Evolutionary conservation across 2,797 vertebrate species (phyloP), one percentile per base, ranked within the genome.

Genomic region (Phataginus tetradactyla): DNA sequence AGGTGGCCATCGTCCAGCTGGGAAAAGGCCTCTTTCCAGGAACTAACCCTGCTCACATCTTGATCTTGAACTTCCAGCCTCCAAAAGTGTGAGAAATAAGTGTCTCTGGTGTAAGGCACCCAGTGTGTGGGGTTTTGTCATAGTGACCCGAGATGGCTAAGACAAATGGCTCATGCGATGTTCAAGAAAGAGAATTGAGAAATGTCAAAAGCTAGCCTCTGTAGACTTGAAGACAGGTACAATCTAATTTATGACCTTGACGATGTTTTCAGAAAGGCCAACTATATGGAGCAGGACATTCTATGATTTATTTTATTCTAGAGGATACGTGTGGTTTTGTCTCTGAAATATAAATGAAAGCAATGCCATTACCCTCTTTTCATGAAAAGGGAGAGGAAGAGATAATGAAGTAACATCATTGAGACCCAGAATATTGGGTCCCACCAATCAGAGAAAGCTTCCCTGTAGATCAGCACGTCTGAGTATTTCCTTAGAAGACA

Each of bases 401-500:
- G 10, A 45, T 7, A 7, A 1, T 7, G 15, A 11, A 42, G 21
- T 5, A 3, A 4, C 4, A 27, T 23, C 23, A 2, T 1, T 68
- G 64, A 74, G 10, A 23, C 85, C 18, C 17, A 39, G n/a, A 25
- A 80, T 32, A n/a, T 9, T 3, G 42, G 17, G 13, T 20, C 39
- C 11, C 5, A 69, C 5, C 29, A 1, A 1, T 20, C 6, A 77
- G 79, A 39, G n/a, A 6, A 34, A 32, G 13, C 42, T n/a, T 10
- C 34, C 21, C 32, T 23, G 25, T 32, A 17, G 21, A 6, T 2
- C 20, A 39, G 55, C 5, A 14, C 42, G 27, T 68, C 45, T 21
- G 25, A 77, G 21, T 4, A 15, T 57, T 42, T 15, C 29, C 49
- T n/a, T 37, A 21, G n/a, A 13, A 88, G 71, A 74, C 11, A 4